Base-by-base conservation (phyloP, 2,888 invertebrate genomes). In the Sclerodermus sp. region DNA sequence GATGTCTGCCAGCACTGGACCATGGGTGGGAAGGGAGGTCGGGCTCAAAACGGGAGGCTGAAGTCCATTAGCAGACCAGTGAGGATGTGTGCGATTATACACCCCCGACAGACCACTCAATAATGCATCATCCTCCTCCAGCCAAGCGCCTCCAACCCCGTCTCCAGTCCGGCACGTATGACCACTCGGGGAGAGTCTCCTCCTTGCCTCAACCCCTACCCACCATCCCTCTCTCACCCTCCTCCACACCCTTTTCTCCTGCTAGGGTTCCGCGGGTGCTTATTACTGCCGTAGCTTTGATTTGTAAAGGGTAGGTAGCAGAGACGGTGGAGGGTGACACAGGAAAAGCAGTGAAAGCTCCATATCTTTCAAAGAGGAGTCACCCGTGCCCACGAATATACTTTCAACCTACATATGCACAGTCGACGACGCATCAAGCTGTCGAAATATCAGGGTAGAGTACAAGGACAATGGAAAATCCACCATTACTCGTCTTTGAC, bases 271-370 rank as follows among this genome's bases (percentile, higher is more conserved):
- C 58, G 58, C 58, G 62, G 64, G 58, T 68, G 73, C 74, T 76
- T 76, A 76, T 76, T 77, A 77, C 70, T 60, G 64, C 53, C 64
- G 59, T 56, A 65, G 73, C 77, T 77, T 76, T 77, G 76, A 77
- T 77, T 77, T 72, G 71, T 68, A 68, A 70, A 72, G 70, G 66
- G 67, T 55, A 57, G 60, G n/a, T n/a, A n/a, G n/a, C n/a, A n/a
- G 56, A 39, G 41, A 42, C 47, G 30, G 49, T 51, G 54, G 45
- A 50, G 51, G 45, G 47, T 34, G 51, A 60, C 46, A 54, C 53
- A 51, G 55, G 39, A 48, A 52, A 53, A 57, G 49, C 57, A 52
- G 46, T 47, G 49, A 60, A 51, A 47, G 44, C 43, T 53, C 65
- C 58, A 58, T 61, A 50, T 63, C 66, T 64, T 69, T 70, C 66